Evolutionary conservation across 2,797 vertebrate genomes (phyloP).

Genomic region (Clamator glandarius): DNA sequence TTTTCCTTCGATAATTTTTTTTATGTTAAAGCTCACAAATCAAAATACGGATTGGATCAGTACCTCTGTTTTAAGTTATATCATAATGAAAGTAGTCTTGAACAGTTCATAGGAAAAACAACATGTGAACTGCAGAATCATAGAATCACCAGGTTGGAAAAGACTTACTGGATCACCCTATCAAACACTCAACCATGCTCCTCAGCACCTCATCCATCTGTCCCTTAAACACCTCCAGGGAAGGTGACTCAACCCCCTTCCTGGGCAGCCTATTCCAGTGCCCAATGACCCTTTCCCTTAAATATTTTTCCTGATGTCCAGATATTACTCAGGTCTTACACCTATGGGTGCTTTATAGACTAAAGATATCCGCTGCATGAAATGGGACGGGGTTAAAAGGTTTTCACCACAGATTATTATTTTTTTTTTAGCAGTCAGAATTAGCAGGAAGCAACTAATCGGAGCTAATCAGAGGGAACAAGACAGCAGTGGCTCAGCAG

Average conservation of each 20-base stretch:
- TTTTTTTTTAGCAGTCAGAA: not conserved
- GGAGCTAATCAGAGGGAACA: not conserved
- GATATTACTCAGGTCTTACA: too few relatives aligned
- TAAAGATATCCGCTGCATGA: rapidly evolving
- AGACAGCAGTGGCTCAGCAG: not conserved
- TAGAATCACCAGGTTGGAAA: too few relatives aligned
- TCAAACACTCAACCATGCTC: too few relatives aligned
- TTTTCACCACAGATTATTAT: not conserved
- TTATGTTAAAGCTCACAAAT: not conserved
- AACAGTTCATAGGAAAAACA: not conserved
- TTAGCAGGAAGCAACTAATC: not conserved
- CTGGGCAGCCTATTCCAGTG: too few relatives aligned
- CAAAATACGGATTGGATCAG: not conserved
- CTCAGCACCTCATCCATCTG: too few relatives aligned
- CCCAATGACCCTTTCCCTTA: too few relatives aligned
- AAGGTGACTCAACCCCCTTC: too few relatives aligned
- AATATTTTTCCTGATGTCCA: too few relatives aligned
- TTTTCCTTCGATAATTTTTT: not conserved
- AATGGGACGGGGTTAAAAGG: rapidly evolving
- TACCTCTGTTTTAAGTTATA: not conserved
- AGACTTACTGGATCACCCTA: too few relatives aligned
- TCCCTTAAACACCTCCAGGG: too few relatives aligned
- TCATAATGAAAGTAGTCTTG: not conserved
- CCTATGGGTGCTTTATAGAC: rapidly evolving
- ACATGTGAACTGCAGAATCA: not conserved